Conservation (phyloP, 2,113 vertebrate genomes). For the Dasypus novemcinctus region DNA sequence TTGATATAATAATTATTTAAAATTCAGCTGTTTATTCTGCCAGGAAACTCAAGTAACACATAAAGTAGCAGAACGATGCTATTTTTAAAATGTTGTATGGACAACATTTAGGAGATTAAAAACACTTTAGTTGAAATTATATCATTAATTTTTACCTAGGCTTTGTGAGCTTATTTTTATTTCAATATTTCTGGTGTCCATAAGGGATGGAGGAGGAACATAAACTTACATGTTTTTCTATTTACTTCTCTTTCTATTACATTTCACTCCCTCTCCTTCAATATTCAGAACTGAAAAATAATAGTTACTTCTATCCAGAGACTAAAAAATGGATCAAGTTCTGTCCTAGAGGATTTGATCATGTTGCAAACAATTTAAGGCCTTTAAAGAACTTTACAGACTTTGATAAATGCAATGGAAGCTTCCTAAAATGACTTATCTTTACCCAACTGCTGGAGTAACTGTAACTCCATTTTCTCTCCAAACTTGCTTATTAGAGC, state of each 20-base stretch:
- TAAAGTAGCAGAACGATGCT: background rate
- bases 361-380: background rate
- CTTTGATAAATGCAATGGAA: background rate
- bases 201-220: background rate
- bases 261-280: background rate
- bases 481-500: background rate
- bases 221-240: background rate
- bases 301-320: background rate
- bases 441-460: background rate
- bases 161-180: conserved; percentile 15
- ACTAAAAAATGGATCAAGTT: conserved; percentile 4
- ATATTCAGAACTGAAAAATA: background rate
- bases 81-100: background rate
- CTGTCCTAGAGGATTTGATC: background rate
- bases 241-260: background rate
- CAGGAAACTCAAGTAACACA: background rate
- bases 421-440: background rate
- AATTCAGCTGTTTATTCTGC: background rate
- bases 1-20: conserved; percentile 16
- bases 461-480: background rate
- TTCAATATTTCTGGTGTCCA: background rate
- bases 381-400: background rate
- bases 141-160: background rate
- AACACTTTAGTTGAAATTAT: background rate
- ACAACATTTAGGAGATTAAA: background rate